These are phyloP conservation scores for Ditylenchus dipsaci DNA, from an alignment of 1,140 invertebrate species.

Conservation along the genomic window DNA sequence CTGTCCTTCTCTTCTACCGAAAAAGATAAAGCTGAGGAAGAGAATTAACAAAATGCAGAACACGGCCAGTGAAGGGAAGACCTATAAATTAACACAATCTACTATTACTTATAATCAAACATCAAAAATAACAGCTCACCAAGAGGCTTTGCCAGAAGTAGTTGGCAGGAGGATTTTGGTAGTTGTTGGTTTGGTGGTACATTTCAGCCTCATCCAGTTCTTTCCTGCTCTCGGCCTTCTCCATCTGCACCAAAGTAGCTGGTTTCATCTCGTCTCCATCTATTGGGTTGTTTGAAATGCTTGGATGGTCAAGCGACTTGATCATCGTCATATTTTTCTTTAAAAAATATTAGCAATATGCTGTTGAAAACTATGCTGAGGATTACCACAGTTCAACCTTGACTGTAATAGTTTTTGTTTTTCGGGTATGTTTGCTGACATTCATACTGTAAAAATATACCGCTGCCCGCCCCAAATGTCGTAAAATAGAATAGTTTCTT, in stretches of 20 bases:
- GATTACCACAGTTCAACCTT: no score
- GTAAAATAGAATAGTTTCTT: no score
- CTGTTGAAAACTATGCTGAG: no score
- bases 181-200: neutral
- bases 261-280: neutral
- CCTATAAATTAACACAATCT: slow-evolving; percentile 18
- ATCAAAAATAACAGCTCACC: slow-evolving; percentile 15
- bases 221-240: slow-evolving; percentile 8
- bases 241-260: neutral
- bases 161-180: slow-evolving; percentile 14
- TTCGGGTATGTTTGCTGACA: no score
- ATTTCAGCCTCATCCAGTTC: neutral
- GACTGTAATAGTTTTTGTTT: no score
- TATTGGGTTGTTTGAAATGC: neutral
- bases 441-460: no score
- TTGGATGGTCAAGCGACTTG: slow-evolving; percentile 13
- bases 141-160: slow-evolving; percentile 44
- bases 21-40: slow-evolving; percentile 45
- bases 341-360: slow-evolving; percentile 20
- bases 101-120: neutral
- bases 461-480: no score
- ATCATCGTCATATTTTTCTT: slow-evolving; percentile 48
- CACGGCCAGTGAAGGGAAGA: slow-evolving; percentile 45
- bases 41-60: slow-evolving; percentile 36
- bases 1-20: slow-evolving; percentile 47